Evolutionary conservation across 2,888 invertebrate genomes (phyloP).

Genomic region (Lagria hirta): DNA sequence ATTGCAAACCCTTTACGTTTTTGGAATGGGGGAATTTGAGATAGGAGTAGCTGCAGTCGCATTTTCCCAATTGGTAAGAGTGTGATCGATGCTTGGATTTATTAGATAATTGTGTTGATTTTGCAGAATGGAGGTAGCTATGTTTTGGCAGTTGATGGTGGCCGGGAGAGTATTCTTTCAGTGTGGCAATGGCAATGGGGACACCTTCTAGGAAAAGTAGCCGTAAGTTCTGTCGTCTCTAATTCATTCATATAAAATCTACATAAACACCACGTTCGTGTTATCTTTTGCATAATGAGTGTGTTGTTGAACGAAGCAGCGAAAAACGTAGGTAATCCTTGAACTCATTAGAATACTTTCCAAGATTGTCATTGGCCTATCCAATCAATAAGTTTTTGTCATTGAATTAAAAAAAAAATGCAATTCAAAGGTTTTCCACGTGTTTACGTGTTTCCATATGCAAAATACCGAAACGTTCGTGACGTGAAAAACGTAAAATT

Average conservation of each 20-base stretch:
- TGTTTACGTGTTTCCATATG: conserved; percentile 20
- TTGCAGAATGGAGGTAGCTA: conserved; percentile 86
- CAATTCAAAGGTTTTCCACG: conserved; percentile 15
- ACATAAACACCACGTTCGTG: conserved; percentile 32
- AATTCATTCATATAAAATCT: conserved; percentile 31
- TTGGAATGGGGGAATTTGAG: conserved; percentile 89
- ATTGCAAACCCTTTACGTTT: conserved; percentile 82
- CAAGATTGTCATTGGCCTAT: conserved; percentile 1
- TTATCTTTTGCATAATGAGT: conserved; percentile 23
- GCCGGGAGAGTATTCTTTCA: conserved; percentile 84
- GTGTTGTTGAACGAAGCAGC: conserved; percentile 10
- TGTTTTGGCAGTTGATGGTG: conserved; percentile 85
- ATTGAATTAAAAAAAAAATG: too few species aligned
- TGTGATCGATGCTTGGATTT: conserved; percentile 1
- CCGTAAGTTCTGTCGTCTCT: conserved; percentile 63
- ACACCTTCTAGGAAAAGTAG: conserved; percentile 88
- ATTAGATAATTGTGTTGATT: conserved; percentile 18
- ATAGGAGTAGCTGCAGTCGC: conserved; percentile 85
- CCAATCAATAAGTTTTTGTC: too few species aligned
- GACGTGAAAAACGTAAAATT: conserved; percentile 8
- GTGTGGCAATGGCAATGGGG: conserved; percentile 98
- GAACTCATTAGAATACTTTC: conserved; percentile 11
- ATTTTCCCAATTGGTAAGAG: conserved; percentile 79
- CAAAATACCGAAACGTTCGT: conserved; percentile 15
- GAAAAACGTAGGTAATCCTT: conserved; percentile 18